phyloP scores from a whole-genome alignment of 2,113 vertebrate species.

The Cynopterus brachyotis region DNA sequence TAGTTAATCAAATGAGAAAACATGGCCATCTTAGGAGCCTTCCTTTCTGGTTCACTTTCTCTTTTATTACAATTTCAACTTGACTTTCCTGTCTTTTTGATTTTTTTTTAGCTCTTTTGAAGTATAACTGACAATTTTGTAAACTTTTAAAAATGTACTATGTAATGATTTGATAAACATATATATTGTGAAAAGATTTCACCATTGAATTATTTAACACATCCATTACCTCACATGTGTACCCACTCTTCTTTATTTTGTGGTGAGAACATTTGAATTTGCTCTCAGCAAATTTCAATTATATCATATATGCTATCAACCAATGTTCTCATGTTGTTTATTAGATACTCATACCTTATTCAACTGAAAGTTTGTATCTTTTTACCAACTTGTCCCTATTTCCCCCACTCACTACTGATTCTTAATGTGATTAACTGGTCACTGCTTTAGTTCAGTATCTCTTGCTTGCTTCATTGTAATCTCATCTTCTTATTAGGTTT shows the following conservation, averaged over 20 bases:
- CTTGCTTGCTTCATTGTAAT: not conserved
- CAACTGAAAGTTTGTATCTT: not conserved
- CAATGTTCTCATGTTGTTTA: not conserved
- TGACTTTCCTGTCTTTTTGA: not conserved
- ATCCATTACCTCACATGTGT: not conserved
- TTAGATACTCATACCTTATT: not conserved
- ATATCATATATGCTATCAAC: not conserved
- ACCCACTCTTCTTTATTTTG: not conserved
- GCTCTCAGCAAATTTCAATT: not conserved
- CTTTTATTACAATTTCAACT: not conserved
- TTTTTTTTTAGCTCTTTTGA: not conserved
- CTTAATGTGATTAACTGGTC: not conserved
- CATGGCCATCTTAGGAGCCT: not conserved
- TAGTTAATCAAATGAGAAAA: not conserved
- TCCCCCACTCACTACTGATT: not conserved
- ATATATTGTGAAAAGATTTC: not conserved
- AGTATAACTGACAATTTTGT: not conserved
- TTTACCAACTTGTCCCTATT: not conserved
- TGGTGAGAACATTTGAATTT: not conserved
- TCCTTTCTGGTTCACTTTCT: not conserved
- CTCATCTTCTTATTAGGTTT: not conserved
- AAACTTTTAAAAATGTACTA: not conserved
- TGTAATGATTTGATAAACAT: not conserved
- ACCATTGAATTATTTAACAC: not conserved
- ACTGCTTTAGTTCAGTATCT: not conserved